These are phyloP conservation scores for Dasysyrphus tricinctus DNA, from an alignment of 2,888 invertebrate species.

Conservation along the genomic window DNA sequence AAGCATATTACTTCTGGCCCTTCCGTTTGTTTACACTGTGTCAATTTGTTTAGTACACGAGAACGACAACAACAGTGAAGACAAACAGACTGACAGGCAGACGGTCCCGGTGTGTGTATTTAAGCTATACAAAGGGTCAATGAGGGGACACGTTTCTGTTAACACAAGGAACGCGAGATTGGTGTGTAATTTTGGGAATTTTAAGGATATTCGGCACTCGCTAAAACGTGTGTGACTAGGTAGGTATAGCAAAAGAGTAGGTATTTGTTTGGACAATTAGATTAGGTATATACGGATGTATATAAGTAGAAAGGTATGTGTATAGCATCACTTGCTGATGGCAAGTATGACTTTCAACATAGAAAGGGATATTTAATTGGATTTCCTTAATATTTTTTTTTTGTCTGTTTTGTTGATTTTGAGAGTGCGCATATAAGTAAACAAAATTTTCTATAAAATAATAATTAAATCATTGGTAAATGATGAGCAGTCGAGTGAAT, in stretches of 20 bases:
- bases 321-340: conserved; percentile 33
- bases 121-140: conserved; percentile 59
- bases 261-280: conserved; percentile 66
- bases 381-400: conserved; percentile 52
- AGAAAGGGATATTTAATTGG: conserved; percentile 70
- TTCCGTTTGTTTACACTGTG: conserved; percentile 65
- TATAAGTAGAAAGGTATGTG: background rate
- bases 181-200: conserved; percentile 67
- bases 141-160: conserved; percentile 47
- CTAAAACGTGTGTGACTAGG: conserved; percentile 44
- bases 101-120: conserved; percentile 34
- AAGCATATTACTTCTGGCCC: conserved; percentile 46
- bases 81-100: background rate
- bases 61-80: conserved; percentile 22
- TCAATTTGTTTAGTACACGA: conserved; percentile 72
- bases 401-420: conserved; percentile 38
- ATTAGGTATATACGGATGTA: conserved; percentile 16
- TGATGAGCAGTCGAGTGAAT: conserved; percentile 48
- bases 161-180: conserved; percentile 35
- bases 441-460: conserved; percentile 27
- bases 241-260: conserved; percentile 39
- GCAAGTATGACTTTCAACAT: background rate
- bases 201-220: conserved; percentile 51
- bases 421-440: conserved; percentile 41
- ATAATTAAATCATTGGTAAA: conserved; percentile 62